These are phyloP conservation scores for Platycnemis pennipes DNA, from an alignment of 2,888 invertebrate species.

Conservation along the genomic window DNA sequence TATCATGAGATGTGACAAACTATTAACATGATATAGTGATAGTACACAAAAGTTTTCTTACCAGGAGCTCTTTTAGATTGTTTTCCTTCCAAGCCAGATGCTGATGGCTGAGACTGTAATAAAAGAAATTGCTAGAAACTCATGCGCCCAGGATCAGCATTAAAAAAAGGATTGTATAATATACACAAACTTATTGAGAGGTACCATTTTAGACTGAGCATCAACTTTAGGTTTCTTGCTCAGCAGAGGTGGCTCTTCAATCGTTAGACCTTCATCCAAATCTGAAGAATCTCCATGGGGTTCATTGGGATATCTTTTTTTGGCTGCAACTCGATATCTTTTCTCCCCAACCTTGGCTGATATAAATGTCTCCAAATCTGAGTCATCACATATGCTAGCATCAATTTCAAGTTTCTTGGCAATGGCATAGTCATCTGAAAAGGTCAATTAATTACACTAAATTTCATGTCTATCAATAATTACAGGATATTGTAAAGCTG, in stretches of 20 bases:
- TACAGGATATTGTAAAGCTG: background rate
- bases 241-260: background rate
- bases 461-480: background rate
- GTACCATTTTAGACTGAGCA: background rate
- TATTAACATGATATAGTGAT: background rate
- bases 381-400: slow-evolving; percentile 5
- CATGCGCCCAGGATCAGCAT: background rate
- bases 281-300: background rate
- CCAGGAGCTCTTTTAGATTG: background rate
- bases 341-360: background rate
- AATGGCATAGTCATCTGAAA: background rate
- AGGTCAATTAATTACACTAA: background rate
- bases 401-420: background rate
- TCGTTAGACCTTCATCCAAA: background rate
- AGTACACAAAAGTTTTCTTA: background rate
- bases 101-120: background rate
- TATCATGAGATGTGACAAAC: background rate
- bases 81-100: background rate
- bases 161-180: background rate
- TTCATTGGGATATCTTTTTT: background rate
- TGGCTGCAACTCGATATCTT: background rate
- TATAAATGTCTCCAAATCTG: background rate
- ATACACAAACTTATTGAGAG: background rate
- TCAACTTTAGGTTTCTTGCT: background rate
- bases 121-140: background rate